A percentile compares a stretch with the other conserved stretches of the same genome.
Evolutionary conservation across 35 echinoderm and acorn worm genomes (phyloP).

Genomic region (Heliocidaris erythrogramma): DNA sequence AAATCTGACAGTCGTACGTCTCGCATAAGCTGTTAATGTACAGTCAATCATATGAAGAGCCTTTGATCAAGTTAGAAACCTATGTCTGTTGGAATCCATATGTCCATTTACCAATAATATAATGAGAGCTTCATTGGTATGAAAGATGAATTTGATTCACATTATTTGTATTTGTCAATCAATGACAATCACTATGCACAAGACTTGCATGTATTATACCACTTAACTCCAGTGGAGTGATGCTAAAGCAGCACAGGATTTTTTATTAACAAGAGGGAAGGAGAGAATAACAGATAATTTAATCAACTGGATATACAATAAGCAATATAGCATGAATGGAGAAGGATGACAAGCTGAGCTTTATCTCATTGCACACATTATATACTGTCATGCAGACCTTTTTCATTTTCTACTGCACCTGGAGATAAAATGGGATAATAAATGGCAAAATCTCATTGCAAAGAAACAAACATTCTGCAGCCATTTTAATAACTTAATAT

Average conservation of each 20-base stretch:
- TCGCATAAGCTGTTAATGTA: neutral
- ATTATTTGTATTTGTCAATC: neutral
- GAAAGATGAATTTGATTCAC: neutral
- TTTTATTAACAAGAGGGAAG: no score
- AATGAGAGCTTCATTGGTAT: neutral
- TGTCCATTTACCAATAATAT: neutral
- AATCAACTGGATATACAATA: neutral
- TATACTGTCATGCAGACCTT: neutral
- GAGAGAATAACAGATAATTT: neutral
- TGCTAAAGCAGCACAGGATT: no score
- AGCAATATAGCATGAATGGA: neutral
- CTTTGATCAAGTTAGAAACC: neutral
- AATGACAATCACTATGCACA: neutral
- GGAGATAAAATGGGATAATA: neutral
- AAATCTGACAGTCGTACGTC: neutral
- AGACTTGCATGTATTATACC: no score
- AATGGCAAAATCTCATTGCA: neutral
- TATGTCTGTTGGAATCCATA: neutral
- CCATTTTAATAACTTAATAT: neutral
- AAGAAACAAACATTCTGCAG: neutral
- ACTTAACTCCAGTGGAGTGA: no score
- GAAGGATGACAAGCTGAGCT: neutral
- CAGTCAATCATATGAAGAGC: neutral
- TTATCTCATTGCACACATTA: neutral
- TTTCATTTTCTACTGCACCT: neutral